These are phyloP conservation scores for Hafferia zeledoni DNA, from an alignment of 2,797 vertebrate species.

Conservation along the genomic window DNA sequence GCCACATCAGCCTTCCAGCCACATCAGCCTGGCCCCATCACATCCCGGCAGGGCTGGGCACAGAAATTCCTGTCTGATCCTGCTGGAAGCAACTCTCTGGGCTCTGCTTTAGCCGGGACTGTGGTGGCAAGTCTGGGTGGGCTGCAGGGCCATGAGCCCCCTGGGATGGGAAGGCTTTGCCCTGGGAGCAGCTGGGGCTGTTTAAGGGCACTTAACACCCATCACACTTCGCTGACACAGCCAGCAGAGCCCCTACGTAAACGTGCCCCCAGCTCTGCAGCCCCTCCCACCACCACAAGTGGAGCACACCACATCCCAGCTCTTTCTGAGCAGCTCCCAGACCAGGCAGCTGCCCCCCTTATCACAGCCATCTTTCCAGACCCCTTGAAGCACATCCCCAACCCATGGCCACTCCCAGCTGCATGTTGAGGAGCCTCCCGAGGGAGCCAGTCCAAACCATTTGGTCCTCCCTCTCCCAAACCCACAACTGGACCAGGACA, in stretches of 20 bases:
- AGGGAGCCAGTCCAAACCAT: not conserved
- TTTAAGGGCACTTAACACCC: not conserved
- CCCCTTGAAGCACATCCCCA: not conserved
- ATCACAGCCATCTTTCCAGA: not conserved
- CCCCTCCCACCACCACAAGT: not conserved
- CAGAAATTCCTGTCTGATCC: not conserved
- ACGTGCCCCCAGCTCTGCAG: accelerated
- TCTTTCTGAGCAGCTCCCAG: not conserved
- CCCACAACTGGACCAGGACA: not conserved
- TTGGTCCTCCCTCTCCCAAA: not conserved
- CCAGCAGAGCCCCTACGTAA: not conserved
- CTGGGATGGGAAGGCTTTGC: not conserved
- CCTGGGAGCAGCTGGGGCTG: not conserved
- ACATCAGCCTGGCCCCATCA: accelerated
- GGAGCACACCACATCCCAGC: not conserved
- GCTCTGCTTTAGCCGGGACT: not conserved
- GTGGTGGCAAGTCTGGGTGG: not conserved
- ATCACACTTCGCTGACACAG: not conserved
- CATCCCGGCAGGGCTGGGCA: not conserved
- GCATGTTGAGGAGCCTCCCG: not conserved
- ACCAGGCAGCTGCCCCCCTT: not conserved
- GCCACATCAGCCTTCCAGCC: not conserved
- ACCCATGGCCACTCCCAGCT: not conserved
- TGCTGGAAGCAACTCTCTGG: accelerated
- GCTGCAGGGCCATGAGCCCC: accelerated